Evolutionary conservation across 2,113 vertebrate species (phyloP).

Genomic region (Oncorhynchus clarkii): DNA sequence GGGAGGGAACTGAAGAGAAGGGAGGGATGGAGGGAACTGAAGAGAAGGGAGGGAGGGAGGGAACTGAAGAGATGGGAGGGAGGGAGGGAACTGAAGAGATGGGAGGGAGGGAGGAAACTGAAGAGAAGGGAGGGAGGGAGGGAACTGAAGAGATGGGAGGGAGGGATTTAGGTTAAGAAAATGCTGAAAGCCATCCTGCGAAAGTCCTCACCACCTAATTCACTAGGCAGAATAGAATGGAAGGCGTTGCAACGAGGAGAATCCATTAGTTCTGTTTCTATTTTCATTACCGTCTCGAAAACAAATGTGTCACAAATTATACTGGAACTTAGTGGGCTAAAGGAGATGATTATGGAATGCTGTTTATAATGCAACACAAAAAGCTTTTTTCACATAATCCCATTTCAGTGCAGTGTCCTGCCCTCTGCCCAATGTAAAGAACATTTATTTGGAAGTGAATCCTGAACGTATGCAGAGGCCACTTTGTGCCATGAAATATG

Average conservation of each 20-base stretch:
- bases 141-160: too few species aligned
- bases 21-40: too few species aligned
- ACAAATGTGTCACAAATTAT: too few species aligned
- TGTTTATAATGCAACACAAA: too few species aligned
- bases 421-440: not conserved
- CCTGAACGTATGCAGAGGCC: not conserved
- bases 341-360: too few species aligned
- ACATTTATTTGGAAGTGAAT: not conserved
- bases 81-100: too few species aligned
- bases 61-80: too few species aligned
- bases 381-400: not conserved
- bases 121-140: too few species aligned
- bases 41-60: too few species aligned
- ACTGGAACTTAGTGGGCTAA: too few species aligned
- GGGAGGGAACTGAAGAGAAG: not conserved
- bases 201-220: not conserved
- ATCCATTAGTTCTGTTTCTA: constrained; percentile 21
- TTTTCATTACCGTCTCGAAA: constrained; percentile 10
- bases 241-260: constrained; percentile 20
- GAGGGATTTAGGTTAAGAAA: not conserved
- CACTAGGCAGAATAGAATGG: constrained; percentile 10
- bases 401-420: not conserved
- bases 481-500: constrained; percentile 31
- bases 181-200: constrained; percentile 22
- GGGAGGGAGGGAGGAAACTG: not conserved